Base-by-base conservation (phyloP, 23 tunicate genomes). In the Halocynthia roretzi region DNA sequence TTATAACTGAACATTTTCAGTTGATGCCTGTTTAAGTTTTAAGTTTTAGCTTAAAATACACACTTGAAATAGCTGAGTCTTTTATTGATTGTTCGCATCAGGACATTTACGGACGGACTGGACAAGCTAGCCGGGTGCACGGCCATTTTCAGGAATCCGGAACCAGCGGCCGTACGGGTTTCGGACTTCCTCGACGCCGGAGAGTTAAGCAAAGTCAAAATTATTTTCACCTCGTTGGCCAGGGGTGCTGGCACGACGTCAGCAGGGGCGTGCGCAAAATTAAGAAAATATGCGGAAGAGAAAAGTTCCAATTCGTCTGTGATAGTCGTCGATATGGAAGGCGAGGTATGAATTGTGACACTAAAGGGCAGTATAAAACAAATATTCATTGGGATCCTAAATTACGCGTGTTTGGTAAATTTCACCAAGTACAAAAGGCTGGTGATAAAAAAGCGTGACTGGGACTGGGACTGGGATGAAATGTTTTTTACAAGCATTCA, bases 301-400 rank as follows among this genome's bases (percentile, higher is more conserved):
- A 65, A 65, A 65, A 20, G 70, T 65, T 11, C 19, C 10, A 65
- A 65, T 65, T 65, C 70, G 31, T 20, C 70, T 65, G 70, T 65
- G n/a, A 48, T 65, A 20, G 70, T 65, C 22, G 70, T 65, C 10
- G 70, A 65, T 48, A 10, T 65, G 70, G 70, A 65, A 15, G 70
- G 70, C 70, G 6, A 65, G 70, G 70, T 65, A 20, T 5, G 19
- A 31, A 31, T 31, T 31, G 44, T 31, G 44, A 31, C 44, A 31
- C 44, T 31, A 4, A 31, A 31, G 44, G 44, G n/a, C n/a, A n/a
- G n/a, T n/a, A n/a, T n/a, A n/a, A n/a, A n/a, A n/a, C n/a, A n/a
- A n/a, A n/a, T n/a, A n/a, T n/a, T n/a, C n/a, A n/a, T n/a, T n/a
- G n/a, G n/a, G n/a, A n/a, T n/a, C n/a, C n/a, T n/a, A n/a, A n/a